Evolutionary conservation across 1,140 invertebrate species (phyloP), one percentile per base, ranked within the genome.

Genomic region (Meloidogyne hapla): DNA sequence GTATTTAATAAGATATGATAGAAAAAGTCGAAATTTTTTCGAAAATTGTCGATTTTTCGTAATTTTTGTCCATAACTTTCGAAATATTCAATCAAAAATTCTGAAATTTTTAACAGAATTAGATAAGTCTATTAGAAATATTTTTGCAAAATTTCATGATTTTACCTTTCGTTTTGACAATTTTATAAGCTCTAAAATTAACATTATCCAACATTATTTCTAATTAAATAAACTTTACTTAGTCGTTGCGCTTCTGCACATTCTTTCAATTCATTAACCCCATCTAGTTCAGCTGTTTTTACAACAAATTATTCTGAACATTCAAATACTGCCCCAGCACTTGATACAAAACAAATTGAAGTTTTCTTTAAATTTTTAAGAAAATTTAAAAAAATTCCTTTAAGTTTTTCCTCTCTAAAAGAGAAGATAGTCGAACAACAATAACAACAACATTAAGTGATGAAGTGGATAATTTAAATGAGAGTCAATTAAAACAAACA

Each of bases 211-310:
- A 38, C 9, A 38, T 38, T 38, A 4, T 38, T 38, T 4, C 9
- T 38, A 38, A 38, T 38, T 38, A 38, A 38, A 67, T 3, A 67
- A 21, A n/a, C 25, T 67, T 25, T n/a, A 18, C 38, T 42, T 62
- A 76, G 74, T 26, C 65, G 74, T n/a, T 25, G 21, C 69, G n/a
- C 45, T 23, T 74, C 74, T 23, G 69, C 74, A 0, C 74, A 75
- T 64, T 76, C 74, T 2, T 61, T 28, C 18, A 40, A 13, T 25
- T 73, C 70, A 4, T 40, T 76, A 25, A 66, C 42, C 23, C 74
- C n/a, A 21, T 23, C 71, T 21, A 63, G 15, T 21, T 66, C 74
- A 63, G 15, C 56, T 9, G 13, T 66, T 10, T 48, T 76, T 38
- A 33, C 70, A 18, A 25, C 40, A 18, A 18, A 48, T 48, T 48